phyloP scores from a whole-genome alignment of 1,140 invertebrate genomes.

The Apis dorsata region DNA sequence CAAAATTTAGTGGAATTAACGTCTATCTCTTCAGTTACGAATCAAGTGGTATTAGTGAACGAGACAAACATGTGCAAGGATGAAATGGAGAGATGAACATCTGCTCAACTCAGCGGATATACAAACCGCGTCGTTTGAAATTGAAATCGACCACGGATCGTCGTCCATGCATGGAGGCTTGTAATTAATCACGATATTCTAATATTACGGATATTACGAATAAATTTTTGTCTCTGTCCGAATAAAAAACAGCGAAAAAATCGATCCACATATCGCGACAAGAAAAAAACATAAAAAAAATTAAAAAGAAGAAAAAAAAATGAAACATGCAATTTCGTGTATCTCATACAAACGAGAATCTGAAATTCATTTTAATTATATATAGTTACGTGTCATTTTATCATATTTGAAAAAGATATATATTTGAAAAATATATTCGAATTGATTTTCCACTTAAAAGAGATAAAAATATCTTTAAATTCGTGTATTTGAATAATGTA shows the following conservation, averaged over 20 bases:
- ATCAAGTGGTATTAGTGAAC: slow-evolving; percentile 19
- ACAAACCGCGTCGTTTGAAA: slow-evolving; percentile 16
- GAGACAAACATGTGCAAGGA: slow-evolving; percentile 7
- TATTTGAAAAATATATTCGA: too few species aligned
- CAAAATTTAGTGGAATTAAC: slow-evolving; percentile 7
- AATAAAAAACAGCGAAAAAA: neutral
- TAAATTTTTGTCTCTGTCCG: neutral
- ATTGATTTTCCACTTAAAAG: too few species aligned
- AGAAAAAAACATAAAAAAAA: neutral
- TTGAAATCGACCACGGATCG: slow-evolving; percentile 8
- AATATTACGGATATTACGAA: neutral
- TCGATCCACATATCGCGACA: too few species aligned
- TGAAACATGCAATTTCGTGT: neutral
- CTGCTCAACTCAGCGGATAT: neutral
- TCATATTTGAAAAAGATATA: too few species aligned
- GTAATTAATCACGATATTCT: slow-evolving; percentile 20
- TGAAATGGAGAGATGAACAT: neutral
- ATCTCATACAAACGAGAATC: neutral
- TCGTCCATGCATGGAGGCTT: neutral
- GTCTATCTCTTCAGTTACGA: slow-evolving; percentile 11
- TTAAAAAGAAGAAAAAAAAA: neutral
- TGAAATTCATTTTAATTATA: neutral
- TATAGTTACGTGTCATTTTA: too few species aligned
- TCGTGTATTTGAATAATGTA: too few species aligned
- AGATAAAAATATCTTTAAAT: too few species aligned